Conservation (phyloP, 2,797 vertebrate genomes). For the Microctenopoma stevenorrisi region DNA sequence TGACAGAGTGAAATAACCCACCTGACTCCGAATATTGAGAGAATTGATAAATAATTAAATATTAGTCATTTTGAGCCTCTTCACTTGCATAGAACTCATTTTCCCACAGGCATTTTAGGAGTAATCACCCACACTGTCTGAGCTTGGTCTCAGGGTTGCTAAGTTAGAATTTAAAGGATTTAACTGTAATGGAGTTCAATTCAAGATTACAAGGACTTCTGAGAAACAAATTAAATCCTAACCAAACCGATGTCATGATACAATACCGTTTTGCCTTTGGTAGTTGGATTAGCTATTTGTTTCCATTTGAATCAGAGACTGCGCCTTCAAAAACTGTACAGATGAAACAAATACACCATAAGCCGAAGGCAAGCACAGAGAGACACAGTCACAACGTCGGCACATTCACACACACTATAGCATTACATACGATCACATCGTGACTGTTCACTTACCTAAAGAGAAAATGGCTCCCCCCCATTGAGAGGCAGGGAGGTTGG, state of each 20-base stretch:
- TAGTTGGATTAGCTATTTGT: background rate
- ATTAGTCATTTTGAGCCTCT: background rate
- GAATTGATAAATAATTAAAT: background rate
- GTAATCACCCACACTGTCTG: background rate
- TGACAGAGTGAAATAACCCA: constrained; percentile 20
- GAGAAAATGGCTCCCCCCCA: constrained; percentile 66
- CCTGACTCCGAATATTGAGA: background rate
- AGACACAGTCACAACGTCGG: constrained; percentile 3
- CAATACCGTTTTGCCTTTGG: background rate
- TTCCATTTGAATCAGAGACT: constrained; percentile 14
- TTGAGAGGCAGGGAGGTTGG: constrained; percentile 35
- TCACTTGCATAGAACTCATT: constrained; percentile 1
- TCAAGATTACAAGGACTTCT: background rate
- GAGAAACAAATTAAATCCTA: background rate
- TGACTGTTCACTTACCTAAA: constrained; percentile 58
- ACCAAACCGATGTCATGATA: background rate
- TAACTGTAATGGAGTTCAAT: background rate
- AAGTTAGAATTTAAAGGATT: background rate
- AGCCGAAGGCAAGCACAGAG: constrained; percentile 1
- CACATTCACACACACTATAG: constrained; percentile 6
- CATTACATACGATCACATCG: constrained; percentile 29
- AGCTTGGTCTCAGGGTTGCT: background rate
- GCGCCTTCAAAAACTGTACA: background rate
- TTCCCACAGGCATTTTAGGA: background rate
- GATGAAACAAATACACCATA: constrained; percentile 11